phyloP scores from a whole-genome alignment of 2,797 vertebrate species.

The Cryptoprocta ferox region DNA sequence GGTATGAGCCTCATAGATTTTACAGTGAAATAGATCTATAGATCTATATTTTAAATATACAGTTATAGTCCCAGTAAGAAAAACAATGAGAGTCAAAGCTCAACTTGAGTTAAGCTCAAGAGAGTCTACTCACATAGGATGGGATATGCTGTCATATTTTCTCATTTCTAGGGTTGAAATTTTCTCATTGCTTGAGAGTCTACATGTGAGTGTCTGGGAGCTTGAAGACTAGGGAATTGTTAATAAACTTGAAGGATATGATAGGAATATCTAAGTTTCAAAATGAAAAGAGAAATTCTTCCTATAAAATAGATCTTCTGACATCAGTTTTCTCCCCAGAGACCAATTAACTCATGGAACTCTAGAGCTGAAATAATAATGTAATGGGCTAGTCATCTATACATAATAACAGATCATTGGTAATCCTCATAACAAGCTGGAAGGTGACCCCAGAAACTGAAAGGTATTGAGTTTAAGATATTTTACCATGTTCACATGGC shows the following conservation, averaged over 20 bases:
- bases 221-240: background rate
- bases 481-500: background rate
- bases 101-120: background rate
- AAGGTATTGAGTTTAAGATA: background rate
- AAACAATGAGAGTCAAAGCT: background rate
- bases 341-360: background rate
- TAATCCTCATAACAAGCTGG: background rate
- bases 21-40: background rate
- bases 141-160: background rate
- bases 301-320: background rate
- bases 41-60: background rate
- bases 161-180: background rate
- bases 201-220: background rate
- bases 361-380: background rate
- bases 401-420: background rate
- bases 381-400: background rate
- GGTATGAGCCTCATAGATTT: background rate
- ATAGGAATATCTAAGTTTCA: background rate
- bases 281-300: constrained; percentile 5
- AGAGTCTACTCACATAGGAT: background rate
- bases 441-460: background rate
- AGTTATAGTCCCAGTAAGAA: background rate
- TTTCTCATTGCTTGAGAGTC: background rate
- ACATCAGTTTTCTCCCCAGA: background rate
- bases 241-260: background rate